Percentiles rank a stretch among this genome's conserved stretches.
These are phyloP conservation scores for Lordiphosa clarofinis DNA, from an alignment of 1,140 invertebrate species.

Conservation along the genomic window DNA sequence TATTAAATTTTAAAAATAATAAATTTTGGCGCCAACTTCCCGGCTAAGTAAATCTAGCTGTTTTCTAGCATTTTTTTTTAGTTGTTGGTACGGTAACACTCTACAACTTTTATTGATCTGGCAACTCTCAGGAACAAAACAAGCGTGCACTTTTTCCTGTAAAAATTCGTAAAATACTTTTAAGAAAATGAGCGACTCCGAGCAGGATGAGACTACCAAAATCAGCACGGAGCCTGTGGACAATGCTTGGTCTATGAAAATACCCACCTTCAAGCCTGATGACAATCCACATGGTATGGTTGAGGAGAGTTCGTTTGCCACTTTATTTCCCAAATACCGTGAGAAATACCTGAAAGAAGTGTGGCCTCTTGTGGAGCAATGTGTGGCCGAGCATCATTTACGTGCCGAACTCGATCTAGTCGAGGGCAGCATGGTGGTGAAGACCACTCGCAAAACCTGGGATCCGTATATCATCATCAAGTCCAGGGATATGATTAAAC, in stretches of 20 bases:
- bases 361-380: slow-evolving; percentile 96
- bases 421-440: slow-evolving; percentile 97
- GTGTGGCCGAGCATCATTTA: slow-evolving; percentile 87
- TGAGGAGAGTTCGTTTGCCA: slow-evolving; percentile 87
- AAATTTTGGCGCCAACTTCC: too few relatives aligned
- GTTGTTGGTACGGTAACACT: too few relatives aligned
- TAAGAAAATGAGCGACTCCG: slow-evolving; percentile 60
- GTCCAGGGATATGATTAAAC: slow-evolving; percentile 96
- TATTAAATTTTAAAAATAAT: too few relatives aligned
- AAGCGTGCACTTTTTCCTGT: too few relatives aligned
- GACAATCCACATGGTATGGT: slow-evolving; percentile 93
- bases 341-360: slow-evolving; percentile 98
- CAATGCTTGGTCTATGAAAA: slow-evolving; percentile 93
- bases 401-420: slow-evolving; percentile 96
- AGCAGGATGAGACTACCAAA: slow-evolving; percentile 37
- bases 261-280: slow-evolving; percentile 93
- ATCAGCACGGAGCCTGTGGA: slow-evolving; percentile 83
- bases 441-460: slow-evolving; percentile 98
- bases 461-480: slow-evolving; percentile 99
- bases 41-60: too few relatives aligned
- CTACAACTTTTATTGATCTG: too few relatives aligned
- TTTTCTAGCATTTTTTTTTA: too few relatives aligned
- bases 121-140: too few relatives aligned
- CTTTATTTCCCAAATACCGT: slow-evolving; percentile 89
- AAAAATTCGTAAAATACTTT: too few relatives aligned